Percentiles rank a stretch among this genome's conserved stretches.
These are phyloP conservation scores for Drosophila multiciliata DNA, from an alignment of 2,888 invertebrate species.

Conservation along the genomic window DNA sequence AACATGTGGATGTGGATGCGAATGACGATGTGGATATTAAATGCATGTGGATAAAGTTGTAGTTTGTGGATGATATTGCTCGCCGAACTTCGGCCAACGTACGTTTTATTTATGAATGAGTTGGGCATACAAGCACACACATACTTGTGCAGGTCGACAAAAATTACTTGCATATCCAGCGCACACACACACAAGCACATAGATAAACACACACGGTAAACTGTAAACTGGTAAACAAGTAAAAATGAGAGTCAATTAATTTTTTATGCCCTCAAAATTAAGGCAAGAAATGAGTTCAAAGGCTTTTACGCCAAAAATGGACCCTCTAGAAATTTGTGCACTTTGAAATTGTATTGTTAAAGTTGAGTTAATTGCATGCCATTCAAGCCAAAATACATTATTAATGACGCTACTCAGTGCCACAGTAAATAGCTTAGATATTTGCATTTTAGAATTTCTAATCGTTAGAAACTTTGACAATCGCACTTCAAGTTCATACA, in stretches of 20 bases:
- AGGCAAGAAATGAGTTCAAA: constrained; percentile 45
- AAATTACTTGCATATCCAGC: constrained; percentile 35
- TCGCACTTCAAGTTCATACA: not conserved
- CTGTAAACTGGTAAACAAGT: not conserved
- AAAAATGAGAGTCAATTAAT: constrained; percentile 45
- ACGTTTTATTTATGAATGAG: constrained; percentile 68
- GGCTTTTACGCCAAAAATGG: constrained; percentile 34
- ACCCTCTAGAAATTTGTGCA: constrained; percentile 1
- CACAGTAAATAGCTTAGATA: not conserved
- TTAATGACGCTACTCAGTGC: not conserved
- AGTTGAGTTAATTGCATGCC: not conserved
- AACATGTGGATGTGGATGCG: constrained; percentile 23
- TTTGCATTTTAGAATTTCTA: not conserved
- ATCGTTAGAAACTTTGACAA: not conserved
- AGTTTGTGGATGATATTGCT: constrained; percentile 30
- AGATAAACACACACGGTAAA: constrained; percentile 2
- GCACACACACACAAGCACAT: constrained; percentile 9
- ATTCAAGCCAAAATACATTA: not conserved
- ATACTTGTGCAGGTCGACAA: constrained; percentile 36
- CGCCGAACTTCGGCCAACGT: constrained; percentile 5
- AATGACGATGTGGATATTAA: constrained; percentile 28
- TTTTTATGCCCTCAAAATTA: constrained; percentile 50
- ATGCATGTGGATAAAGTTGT: constrained; percentile 24
- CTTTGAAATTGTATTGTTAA: not conserved
- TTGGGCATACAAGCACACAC: constrained; percentile 32